Evolutionary conservation across 2,888 invertebrate genomes (phyloP), one percentile per base, ranked within the genome.

Genomic region (Dascillus cervinus): DNA sequence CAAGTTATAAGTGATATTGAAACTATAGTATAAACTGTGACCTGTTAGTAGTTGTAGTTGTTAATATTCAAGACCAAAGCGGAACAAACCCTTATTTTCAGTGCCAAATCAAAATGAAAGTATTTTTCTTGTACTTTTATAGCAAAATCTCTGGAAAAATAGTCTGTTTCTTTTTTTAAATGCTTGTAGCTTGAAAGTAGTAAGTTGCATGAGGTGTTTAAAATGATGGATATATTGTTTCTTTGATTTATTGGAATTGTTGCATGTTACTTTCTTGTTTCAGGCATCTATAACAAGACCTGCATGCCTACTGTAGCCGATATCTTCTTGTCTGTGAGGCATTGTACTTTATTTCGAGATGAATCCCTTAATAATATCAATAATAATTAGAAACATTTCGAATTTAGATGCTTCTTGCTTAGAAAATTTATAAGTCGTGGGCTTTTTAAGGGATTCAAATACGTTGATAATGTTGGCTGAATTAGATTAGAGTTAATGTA

Each of bases 1-100:
- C 79, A 82, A 60, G 81, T 84, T 28, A 82, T 83, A 24, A 83
- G 83, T 49, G 83, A 84, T 52, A 79, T 80, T 9, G 84, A 85
- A 56, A 83, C 82, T 39, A 79, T 79, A 26, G 79, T 80, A 28
- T 72, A 62, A 58, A 39, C 34, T 31, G 20, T n/a, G n/a, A n/a
- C n/a, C n/a, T n/a, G 17, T 4, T 17, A 4, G 17, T 17, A 17
- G 17, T 17, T 6, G 17, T 8, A 6, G 17, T 22, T 23, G 27
- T 31, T 9, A 2, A 20, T 9, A 13, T 12, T n/a, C 4, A 27
- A 26, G 30, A 26, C 24, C 4, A n/a, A n/a, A n/a, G n/a, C n/a
- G n/a, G n/a, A n/a, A n/a, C n/a, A n/a, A n/a, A n/a, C n/a, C n/a
- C n/a, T n/a, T n/a, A n/a, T n/a, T n/a, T n/a, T n/a, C n/a, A n/a